Percentiles rank a stretch among this genome's conserved stretches.
Conservation (phyloP, 1,140 invertebrate species). For the Drosophila pseudoobscura region DNA sequence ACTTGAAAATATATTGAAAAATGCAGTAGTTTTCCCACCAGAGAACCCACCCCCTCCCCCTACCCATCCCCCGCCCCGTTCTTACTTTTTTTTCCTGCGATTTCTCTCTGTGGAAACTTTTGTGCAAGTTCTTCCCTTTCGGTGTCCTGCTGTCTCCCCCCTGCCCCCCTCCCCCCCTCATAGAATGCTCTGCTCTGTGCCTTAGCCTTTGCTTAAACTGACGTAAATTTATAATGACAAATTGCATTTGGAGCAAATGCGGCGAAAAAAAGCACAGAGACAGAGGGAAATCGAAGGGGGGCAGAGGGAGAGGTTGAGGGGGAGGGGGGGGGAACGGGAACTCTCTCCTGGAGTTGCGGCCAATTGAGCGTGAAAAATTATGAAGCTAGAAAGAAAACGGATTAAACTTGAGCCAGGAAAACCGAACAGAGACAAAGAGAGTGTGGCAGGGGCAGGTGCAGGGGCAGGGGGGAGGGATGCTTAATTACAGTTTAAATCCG, state of each 20-base stretch:
- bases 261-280: conserved; percentile 38
- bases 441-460: neutral
- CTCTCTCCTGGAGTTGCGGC: conserved; percentile 31
- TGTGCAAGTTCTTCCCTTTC: conserved; percentile 37
- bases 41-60: too few relatives aligned
- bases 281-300: neutral
- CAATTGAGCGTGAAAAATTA: conserved; percentile 80
- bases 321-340: neutral
- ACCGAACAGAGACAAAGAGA: conserved; percentile 13
- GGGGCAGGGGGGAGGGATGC: conserved; percentile 22
- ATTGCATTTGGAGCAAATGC: conserved; percentile 77
- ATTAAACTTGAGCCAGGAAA: conserved; percentile 22
- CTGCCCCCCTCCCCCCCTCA: too few relatives aligned
- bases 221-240: conserved; percentile 82
- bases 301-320: neutral
- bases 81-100: conserved; percentile 1
- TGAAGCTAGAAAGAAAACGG: conserved; percentile 53
- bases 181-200: conserved; percentile 12
- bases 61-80: neutral
- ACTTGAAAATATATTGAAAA: conserved; percentile 75
- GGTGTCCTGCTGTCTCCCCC: neutral
- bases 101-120: conserved; percentile 32
- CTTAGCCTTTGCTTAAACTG: conserved; percentile 75
- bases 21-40: conserved; percentile 51
- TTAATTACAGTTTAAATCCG: conserved; percentile 69